Base-by-base conservation (phyloP, 2,113 vertebrate genomes). In the Zapus hudsonius region DNA sequence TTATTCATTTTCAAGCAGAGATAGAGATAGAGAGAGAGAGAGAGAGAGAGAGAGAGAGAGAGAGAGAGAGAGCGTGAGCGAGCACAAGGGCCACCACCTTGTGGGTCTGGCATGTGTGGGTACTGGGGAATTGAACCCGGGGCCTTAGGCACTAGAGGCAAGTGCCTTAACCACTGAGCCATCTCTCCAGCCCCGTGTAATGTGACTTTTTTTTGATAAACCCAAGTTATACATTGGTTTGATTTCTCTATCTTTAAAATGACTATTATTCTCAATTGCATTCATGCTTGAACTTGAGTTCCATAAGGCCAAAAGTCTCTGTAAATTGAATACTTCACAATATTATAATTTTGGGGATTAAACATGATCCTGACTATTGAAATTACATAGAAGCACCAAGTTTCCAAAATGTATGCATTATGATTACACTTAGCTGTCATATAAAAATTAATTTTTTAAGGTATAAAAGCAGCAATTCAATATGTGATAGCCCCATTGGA, bases 231-330 rank as follows among this genome's bases (percentile, higher is more conserved):
- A 87, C 12, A 61, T 55, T 4, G 40, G 67, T 84, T 87, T 80
- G 55, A 38, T 75, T 93, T 73, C 73, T 94, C 22, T 11, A 61
- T 87, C 22, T 94, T 96, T 85, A 89, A 83, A 92, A 61, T 69
- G 33, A 92, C 3, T 69, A 69, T 59, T 69, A 86, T 75, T 93
- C 38, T 87, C 33, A 94, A 80, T 33, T 95, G 66, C 80, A 95
- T 82, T 91, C 22, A 70, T 73, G 25, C 69, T 47, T 95, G 36
- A 92, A 89, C 57, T 69, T 94, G 61, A 42, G 23, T 64, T 90
- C 92, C 75, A 94, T 61, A 67, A 89, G 80, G 2, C 27, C 69
- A 57, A 84, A 81, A 78, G 31, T 82, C 15, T 95, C 40, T 8
- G 80, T 23, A 87, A 29, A 76, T 3, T 38, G 31, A 90, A 93